Conservation (phyloP, 2,113 vertebrate species). For the Passer montanus region DNA sequence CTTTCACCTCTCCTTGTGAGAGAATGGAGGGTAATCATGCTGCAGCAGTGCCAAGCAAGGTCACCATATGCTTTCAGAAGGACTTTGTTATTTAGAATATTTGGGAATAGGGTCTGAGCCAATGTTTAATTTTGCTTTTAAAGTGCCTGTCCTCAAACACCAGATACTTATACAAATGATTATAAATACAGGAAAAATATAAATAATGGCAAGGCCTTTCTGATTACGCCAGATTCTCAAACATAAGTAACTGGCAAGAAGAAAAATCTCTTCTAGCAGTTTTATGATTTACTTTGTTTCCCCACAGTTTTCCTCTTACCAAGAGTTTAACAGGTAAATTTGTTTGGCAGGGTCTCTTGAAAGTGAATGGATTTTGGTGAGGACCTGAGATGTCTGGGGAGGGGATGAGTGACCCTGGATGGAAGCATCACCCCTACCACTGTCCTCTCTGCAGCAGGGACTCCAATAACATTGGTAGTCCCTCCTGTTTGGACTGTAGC, state of each 20-base stretch:
- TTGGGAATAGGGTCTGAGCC: not conserved
- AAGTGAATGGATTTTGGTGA: not conserved
- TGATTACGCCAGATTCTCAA: not conserved
- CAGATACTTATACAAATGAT: slow-evolving; percentile 15
- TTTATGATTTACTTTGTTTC: not conserved
- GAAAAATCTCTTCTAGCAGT: not conserved
- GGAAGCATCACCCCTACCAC: not conserved
- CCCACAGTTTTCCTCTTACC: not conserved
- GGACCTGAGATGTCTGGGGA: not conserved
- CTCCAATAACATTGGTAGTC: not conserved
- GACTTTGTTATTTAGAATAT: slow-evolving; percentile 3
- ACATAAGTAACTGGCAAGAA: not conserved
- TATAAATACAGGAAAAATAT: slow-evolving; percentile 42
- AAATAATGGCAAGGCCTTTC: slow-evolving; percentile 41
- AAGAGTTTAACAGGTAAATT: not conserved
- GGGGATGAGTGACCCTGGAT: not conserved
- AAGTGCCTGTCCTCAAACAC: slow-evolving; percentile 30
- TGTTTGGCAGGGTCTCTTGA: not conserved
- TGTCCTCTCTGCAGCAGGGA: not conserved
- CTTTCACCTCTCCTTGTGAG: not conserved
- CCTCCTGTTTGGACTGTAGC: not conserved
- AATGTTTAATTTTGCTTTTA: slow-evolving; percentile 48
- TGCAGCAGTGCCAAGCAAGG: not conserved
- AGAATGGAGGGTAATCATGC: not conserved
- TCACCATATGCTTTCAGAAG: not conserved